Evolutionary conservation across 2,888 invertebrate species (phyloP).

Genomic region (Callimorpha dominula): DNA sequence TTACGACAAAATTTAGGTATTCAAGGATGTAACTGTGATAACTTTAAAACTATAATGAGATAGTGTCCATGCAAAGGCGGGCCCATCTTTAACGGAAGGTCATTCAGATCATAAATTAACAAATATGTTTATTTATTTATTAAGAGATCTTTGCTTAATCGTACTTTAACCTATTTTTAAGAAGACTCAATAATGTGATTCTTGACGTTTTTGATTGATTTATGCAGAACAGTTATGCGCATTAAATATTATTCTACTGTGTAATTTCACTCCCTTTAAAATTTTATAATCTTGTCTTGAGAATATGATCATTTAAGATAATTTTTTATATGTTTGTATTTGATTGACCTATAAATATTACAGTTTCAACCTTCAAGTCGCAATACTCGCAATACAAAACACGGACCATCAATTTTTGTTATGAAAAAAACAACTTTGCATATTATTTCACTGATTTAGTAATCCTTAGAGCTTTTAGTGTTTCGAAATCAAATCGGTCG

Average conservation of each 20-base stretch:
- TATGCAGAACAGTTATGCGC: not conserved
- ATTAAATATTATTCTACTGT: slow-evolving; percentile 7
- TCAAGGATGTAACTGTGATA: slow-evolving; percentile 55
- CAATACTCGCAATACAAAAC: slow-evolving; percentile 13
- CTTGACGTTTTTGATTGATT: not conserved
- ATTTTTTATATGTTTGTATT: not conserved
- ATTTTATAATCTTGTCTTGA: not conserved
- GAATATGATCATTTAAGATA: not conserved
- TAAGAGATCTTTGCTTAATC: slow-evolving; percentile 15
- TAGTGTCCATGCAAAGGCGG: slow-evolving; percentile 36
- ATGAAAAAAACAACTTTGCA: slow-evolving; percentile 15
- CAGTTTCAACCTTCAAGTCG: not conserved
- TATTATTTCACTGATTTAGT: slow-evolving; percentile 22
- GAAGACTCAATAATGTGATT: not conserved
- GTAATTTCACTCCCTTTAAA: not conserved
- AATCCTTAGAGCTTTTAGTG: slow-evolving; percentile 17
- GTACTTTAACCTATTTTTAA: slow-evolving; percentile 6
- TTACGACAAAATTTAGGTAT: slow-evolving; percentile 51
- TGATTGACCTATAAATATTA: not conserved
- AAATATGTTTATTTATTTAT: slow-evolving; percentile 38
- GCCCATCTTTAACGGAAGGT: slow-evolving; percentile 39
- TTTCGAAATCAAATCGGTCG: not conserved
- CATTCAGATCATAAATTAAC: slow-evolving; percentile 41
- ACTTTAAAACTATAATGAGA: slow-evolving; percentile 63
- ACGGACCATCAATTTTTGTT: slow-evolving; percentile 15